Conservation (phyloP, 2,113 vertebrate genomes). For the Laticauda colubrina region DNA sequence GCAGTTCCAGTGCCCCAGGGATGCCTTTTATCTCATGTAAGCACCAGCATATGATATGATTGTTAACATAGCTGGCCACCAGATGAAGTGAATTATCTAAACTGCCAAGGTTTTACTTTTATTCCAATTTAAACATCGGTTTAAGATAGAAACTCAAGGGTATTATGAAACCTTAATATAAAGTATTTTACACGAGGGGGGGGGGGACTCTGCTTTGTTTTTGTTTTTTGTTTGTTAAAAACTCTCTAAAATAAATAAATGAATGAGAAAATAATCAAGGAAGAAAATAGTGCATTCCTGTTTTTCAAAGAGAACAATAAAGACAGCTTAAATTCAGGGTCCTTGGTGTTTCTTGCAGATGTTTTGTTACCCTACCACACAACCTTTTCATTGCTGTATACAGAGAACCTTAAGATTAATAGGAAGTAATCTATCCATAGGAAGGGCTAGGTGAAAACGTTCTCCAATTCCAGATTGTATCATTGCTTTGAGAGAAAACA, state of each 20-base stretch:
- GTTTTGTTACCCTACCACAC: background rate
- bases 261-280: constrained; percentile 47
- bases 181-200: constrained; percentile 66
- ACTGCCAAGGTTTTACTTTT: constrained; percentile 76
- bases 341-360: background rate
- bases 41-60: constrained; percentile 74
- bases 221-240: constrained; percentile 38
- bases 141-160: constrained; percentile 76
- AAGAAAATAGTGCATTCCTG: background rate
- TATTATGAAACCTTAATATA: constrained; percentile 75
- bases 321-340: background rate
- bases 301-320: background rate
- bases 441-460: background rate
- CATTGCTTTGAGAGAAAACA: background rate
- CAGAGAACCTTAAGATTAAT: background rate
- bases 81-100: constrained; percentile 81
- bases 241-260: constrained; percentile 61
- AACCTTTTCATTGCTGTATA: background rate
- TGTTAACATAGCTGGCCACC: constrained; percentile 81
- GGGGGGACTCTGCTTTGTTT: constrained; percentile 54
- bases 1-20: constrained; percentile 68
- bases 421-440: background rate
- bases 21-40: constrained; percentile 75
- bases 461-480: background rate
- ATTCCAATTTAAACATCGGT: constrained; percentile 79